Percentiles rank a stretch among this genome's conserved stretches.
Conservation (phyloP, 2,113 vertebrate genomes). For the Theristicus caerulescens region DNA sequence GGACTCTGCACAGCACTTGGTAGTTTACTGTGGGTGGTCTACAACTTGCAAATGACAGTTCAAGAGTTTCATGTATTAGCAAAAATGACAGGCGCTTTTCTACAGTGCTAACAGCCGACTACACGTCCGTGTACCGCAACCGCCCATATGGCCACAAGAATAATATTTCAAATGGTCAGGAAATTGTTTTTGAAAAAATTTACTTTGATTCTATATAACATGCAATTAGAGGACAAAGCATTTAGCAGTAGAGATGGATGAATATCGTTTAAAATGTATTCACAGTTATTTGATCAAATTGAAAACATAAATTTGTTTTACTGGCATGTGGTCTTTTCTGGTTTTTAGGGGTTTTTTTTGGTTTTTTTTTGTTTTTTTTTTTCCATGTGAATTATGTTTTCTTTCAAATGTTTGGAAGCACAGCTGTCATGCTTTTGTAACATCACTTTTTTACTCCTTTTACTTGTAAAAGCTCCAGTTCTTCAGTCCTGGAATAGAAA, state of each 20-base stretch:
- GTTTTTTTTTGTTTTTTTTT: neutral
- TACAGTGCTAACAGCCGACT: neutral
- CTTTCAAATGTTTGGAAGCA: neutral
- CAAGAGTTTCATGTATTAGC: neutral
- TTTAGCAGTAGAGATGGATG: neutral
- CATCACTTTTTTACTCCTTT: neutral
- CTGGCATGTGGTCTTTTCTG: neutral
- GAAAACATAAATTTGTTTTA: neutral
- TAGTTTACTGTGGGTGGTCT: neutral
- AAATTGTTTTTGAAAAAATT: neutral
- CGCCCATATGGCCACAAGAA: no score
- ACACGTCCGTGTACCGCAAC: rapidly evolving
- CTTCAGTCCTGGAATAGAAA: neutral
- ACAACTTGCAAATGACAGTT: neutral
- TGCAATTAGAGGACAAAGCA: neutral
- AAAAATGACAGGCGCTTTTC: neutral
- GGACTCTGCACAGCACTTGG: neutral
- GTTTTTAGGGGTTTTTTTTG: no score
- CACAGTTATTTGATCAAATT: neutral
- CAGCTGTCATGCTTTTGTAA: neutral
- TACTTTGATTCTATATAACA: neutral
- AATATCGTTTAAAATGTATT: neutral
- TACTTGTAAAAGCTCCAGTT: neutral
- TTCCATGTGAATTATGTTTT: neutral
- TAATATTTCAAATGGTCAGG: neutral